phyloP scores from a whole-genome alignment of 2,888 invertebrate species.

The Eilema caniola region DNA sequence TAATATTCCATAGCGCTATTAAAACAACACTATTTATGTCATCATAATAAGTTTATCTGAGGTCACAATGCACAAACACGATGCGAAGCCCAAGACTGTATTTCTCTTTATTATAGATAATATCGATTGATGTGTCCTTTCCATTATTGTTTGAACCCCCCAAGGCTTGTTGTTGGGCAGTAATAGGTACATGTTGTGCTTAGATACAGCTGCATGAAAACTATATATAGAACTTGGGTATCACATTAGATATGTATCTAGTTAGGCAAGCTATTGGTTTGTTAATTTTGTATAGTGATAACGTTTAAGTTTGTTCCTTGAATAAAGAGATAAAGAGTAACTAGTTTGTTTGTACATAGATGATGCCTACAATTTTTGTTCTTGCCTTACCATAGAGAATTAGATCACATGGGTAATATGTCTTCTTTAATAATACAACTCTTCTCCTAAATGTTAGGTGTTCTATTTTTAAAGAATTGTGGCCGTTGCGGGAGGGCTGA shows the following conservation, averaged over 20 bases:
- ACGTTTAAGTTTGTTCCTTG: neutral
- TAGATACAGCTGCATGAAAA: constrained; percentile 8
- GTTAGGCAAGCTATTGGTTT: neutral
- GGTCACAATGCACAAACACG: constrained; percentile 79
- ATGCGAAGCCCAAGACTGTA: constrained; percentile 56
- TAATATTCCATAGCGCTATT: constrained; percentile 75
- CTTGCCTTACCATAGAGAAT: neutral
- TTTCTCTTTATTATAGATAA: constrained; percentile 66
- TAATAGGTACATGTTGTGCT: constrained; percentile 35
- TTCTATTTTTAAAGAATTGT: neutral
- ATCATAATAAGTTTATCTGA: constrained; percentile 83
- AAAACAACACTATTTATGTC: constrained; percentile 76
- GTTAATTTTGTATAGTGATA: neutral
- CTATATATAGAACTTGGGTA: neutral
- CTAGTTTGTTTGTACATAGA: neutral
- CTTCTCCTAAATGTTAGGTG: neutral
- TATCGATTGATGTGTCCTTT: constrained; percentile 54
- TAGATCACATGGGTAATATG: neutral
- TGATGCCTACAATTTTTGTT: neutral
- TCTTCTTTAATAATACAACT: neutral
- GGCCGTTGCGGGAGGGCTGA: neutral
- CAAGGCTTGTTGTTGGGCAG: constrained; percentile 56
- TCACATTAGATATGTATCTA: neutral
- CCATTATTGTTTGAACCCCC: constrained; percentile 64
- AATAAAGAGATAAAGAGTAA: neutral